Percentiles rank a stretch among this genome's conserved stretches.
Evolutionary conservation across 2,113 vertebrate genomes (phyloP).

Genomic region (Recurvirostra avosetta): DNA sequence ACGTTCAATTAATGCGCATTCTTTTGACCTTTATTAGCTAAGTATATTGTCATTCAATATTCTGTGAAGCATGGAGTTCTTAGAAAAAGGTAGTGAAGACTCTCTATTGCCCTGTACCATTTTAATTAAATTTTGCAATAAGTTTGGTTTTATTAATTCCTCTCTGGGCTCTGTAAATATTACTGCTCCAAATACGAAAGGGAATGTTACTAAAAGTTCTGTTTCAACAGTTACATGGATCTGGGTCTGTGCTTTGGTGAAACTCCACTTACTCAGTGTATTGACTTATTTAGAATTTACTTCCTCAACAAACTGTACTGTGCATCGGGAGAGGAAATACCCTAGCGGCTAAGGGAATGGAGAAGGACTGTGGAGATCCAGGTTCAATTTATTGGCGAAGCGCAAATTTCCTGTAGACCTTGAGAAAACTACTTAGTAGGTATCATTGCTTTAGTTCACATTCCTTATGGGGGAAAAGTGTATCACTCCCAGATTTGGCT

Average conservation of each 20-base stretch:
- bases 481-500: not conserved
- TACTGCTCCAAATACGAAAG: not conserved
- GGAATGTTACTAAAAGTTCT: not conserved
- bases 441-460: not conserved
- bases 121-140: slow-evolving; percentile 20
- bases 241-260: not conserved
- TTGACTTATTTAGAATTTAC: not conserved
- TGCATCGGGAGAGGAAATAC: not conserved
- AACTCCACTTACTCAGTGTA: not conserved
- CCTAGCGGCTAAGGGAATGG: not conserved
- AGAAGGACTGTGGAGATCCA: not conserved
- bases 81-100: not conserved
- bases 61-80: not conserved
- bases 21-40: slow-evolving; percentile 1
- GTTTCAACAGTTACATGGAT: not conserved
- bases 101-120: not conserved
- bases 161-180: not conserved
- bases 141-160: not conserved
- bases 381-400: not conserved
- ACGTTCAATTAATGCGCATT: not conserved
- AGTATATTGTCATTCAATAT: not conserved
- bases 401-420: not conserved
- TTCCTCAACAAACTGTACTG: not conserved
- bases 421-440: not conserved
- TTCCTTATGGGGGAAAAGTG: not conserved